Percentiles rank a stretch among this genome's conserved stretches.
Evolutionary conservation across 2,888 invertebrate species (phyloP).

Genomic region (Eupithecia pulchellata): DNA sequence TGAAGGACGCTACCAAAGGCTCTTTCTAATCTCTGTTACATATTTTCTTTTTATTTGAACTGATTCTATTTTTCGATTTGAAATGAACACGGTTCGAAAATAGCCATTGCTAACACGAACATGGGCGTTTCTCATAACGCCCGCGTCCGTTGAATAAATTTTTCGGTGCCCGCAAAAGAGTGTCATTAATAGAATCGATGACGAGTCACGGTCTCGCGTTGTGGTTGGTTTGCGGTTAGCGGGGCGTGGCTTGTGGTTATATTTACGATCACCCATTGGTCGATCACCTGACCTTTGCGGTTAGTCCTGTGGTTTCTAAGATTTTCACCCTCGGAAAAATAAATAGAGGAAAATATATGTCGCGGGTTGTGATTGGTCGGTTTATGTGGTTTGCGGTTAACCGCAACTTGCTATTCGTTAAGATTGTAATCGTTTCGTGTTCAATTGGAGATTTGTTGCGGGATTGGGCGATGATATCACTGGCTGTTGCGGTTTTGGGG

Average conservation of each 20-base stretch:
- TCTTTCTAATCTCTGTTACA: conserved; percentile 34
- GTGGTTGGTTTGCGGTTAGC: conserved; percentile 88
- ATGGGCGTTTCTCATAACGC: conserved; percentile 27
- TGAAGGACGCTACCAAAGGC: conserved; percentile 47
- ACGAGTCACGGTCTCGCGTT: conserved; percentile 80
- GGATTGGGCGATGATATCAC: conserved; percentile 56
- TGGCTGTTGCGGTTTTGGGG: conserved; percentile 44
- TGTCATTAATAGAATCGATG: conserved; percentile 74
- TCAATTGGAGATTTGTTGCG: conserved; percentile 72
- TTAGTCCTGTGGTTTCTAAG: conserved; percentile 87
- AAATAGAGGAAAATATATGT: conserved; percentile 80
- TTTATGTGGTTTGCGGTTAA: conserved; percentile 79
- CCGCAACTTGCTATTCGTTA: conserved; percentile 82
- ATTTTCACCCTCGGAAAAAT: conserved; percentile 84
- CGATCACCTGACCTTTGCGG: conserved; percentile 85
- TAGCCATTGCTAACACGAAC: conserved; percentile 4
- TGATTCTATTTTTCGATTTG: conserved; percentile 28
- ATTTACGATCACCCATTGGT: conserved; percentile 86
- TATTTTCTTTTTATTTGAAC: conserved; percentile 5
- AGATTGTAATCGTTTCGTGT: conserved; percentile 75
- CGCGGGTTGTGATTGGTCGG: conserved; percentile 73
- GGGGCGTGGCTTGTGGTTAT: conserved; percentile 87
- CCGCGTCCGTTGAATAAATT: conserved; percentile 42
- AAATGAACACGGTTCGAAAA: not conserved
- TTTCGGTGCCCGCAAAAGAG: conserved; percentile 63